phyloP scores from a whole-genome alignment of 2,113 vertebrate species.

The Anarhynchus alexandrinus region DNA sequence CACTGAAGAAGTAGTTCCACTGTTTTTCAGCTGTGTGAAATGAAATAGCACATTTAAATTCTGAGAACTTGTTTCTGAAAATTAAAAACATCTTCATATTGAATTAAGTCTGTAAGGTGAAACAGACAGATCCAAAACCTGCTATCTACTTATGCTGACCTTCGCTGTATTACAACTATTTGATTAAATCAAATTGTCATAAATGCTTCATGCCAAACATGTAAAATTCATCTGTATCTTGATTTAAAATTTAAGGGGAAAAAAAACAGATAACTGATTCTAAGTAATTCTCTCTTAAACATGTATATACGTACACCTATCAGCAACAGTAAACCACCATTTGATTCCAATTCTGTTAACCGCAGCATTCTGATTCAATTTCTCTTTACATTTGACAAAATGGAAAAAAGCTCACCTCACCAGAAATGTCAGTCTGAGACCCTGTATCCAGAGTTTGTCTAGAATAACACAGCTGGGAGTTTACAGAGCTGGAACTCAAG shows the following conservation, averaged over 20 bases:
- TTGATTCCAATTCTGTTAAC: background rate
- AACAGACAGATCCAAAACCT: background rate
- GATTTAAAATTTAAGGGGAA: background rate
- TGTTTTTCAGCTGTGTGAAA: slow-evolving; percentile 30
- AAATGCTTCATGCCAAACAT: background rate
- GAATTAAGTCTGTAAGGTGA: background rate
- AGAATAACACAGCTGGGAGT: slow-evolving; percentile 72
- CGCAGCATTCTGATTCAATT: background rate
- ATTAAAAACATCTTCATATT: background rate
- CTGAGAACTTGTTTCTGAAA: background rate
- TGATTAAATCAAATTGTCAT: background rate
- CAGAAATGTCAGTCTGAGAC: slow-evolving; percentile 84
- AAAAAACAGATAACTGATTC: background rate
- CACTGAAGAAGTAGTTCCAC: slow-evolving; percentile 27
- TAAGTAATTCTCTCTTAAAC: background rate
- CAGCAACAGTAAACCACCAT: background rate
- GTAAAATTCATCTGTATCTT: background rate
- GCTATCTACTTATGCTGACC: background rate
- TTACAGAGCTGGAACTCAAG: slow-evolving; percentile 61
- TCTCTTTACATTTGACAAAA: background rate
- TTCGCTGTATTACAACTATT: background rate
- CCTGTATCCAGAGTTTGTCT: slow-evolving; percentile 81
- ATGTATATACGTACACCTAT: background rate
- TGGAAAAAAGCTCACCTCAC: slow-evolving; percentile 74
- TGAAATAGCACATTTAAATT: background rate